Conservation (phyloP, 2,888 invertebrate species). For the Troides oblongomaculatus region DNA sequence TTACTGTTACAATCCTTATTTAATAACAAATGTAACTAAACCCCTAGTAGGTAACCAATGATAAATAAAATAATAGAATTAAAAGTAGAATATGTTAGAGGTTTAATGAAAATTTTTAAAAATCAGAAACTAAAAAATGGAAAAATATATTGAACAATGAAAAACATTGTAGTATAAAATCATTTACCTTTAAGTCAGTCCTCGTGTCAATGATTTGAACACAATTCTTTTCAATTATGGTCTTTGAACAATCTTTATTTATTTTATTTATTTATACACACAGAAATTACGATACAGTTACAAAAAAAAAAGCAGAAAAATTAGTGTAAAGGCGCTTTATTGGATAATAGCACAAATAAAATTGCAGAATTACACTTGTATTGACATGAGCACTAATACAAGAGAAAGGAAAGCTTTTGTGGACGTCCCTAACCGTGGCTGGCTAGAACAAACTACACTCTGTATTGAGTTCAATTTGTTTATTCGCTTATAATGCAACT, state of each 20-base stretch:
- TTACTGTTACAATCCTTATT: too few relatives aligned
- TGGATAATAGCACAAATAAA: constrained; percentile 25
- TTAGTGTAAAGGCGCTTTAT: not conserved
- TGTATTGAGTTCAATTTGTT: constrained; percentile 18
- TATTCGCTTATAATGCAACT: constrained; percentile 16
- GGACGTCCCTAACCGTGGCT: constrained; percentile 13
- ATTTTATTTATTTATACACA: too few relatives aligned
- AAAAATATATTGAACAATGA: not conserved
- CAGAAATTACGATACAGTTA: too few relatives aligned
- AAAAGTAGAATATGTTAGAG: too few relatives aligned
- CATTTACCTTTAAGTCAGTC: not conserved
- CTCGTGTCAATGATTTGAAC: not conserved
- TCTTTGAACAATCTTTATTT: constrained; percentile 8
- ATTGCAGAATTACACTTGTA: constrained; percentile 13
- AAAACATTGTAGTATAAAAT: not conserved
- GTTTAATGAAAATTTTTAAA: too few relatives aligned
- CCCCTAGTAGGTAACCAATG: too few relatives aligned
- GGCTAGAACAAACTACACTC: constrained; percentile 15
- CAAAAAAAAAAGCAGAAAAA: too few relatives aligned
- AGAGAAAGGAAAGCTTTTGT: constrained; percentile 16
- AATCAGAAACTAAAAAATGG: too few relatives aligned
- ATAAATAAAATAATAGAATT: too few relatives aligned
- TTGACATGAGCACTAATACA: constrained; percentile 14
- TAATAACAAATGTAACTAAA: too few relatives aligned
- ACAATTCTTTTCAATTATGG: constrained; percentile 13